These are phyloP conservation scores for Tragelaphus imberbis DNA, from an alignment of 2,113 vertebrate genomes.

Conservation along the genomic window DNA sequence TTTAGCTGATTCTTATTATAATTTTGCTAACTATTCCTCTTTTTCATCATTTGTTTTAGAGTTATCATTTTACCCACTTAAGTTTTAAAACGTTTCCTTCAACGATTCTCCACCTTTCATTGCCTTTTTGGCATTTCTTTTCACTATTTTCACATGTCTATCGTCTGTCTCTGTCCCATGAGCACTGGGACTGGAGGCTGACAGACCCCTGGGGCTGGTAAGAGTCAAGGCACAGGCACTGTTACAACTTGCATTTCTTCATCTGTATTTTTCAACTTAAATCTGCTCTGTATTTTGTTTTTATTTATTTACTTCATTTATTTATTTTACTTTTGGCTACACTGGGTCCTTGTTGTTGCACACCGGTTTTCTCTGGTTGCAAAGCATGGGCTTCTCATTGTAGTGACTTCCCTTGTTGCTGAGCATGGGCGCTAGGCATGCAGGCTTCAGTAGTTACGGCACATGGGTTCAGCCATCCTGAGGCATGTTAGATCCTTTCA, in stretches of 20 bases:
- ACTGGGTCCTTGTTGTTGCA: background rate
- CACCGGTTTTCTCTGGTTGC: fast-evolving
- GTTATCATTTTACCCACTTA: background rate
- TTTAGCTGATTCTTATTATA: background rate
- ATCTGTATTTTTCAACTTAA: background rate
- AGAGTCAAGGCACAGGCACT: background rate
- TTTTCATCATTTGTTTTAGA: background rate
- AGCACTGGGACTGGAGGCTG: background rate
- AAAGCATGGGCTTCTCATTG: background rate
- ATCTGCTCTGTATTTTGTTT: background rate
- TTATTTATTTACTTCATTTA: background rate
- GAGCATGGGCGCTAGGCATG: fast-evolving
- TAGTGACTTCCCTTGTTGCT: background rate
- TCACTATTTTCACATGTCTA: background rate
- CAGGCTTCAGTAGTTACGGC: background rate
- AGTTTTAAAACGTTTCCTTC: background rate
- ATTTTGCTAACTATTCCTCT: background rate
- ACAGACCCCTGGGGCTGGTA: too few species aligned
- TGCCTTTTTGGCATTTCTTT: background rate
- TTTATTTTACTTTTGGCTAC: background rate
- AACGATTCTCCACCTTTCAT: background rate
- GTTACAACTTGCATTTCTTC: background rate
- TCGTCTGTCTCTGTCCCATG: background rate
- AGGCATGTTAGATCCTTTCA: background rate
- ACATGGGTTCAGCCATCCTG: fast-evolving